phyloP scores from a whole-genome alignment of 2,797 vertebrate genomes.

The Holocentrus rufus region DNA sequence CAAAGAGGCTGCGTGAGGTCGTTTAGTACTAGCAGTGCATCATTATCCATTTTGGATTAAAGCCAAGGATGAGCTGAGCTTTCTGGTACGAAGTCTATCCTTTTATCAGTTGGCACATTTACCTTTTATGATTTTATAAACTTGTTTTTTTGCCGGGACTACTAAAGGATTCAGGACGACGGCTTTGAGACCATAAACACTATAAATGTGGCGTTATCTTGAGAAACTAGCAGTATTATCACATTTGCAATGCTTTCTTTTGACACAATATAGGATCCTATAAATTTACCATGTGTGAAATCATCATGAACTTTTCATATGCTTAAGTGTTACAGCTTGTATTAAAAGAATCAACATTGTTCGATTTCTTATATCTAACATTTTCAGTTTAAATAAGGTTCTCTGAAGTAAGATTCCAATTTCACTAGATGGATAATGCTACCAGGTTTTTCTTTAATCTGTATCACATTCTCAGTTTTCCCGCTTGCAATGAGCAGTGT shows the following conservation, averaged over 20 bases:
- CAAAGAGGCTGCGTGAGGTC: background rate
- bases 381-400: background rate
- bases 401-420: background rate
- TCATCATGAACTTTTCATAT: background rate
- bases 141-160: conserved; percentile 40
- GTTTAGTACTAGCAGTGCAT: conserved; percentile 1
- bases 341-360: background rate
- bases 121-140: conserved; percentile 63
- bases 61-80: conserved; percentile 40
- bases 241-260: background rate
- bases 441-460: background rate
- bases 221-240: conserved; percentile 7
- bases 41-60: conserved; percentile 2
- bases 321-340: background rate
- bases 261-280: background rate
- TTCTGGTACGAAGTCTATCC: conserved; percentile 45
- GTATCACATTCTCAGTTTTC: background rate
- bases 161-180: conserved; percentile 6
- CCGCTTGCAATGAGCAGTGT: background rate
- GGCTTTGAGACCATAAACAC: conserved; percentile 23
- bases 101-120: conserved; percentile 46
- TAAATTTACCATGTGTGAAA: background rate
- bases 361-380: background rate
- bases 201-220: conserved; percentile 21
- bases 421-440: background rate